A percentile compares a stretch with the other conserved stretches of the same genome.
phyloP scores from a whole-genome alignment of 92 coral and sea anemone genomes.

The Zoanthus sociatus region DNA sequence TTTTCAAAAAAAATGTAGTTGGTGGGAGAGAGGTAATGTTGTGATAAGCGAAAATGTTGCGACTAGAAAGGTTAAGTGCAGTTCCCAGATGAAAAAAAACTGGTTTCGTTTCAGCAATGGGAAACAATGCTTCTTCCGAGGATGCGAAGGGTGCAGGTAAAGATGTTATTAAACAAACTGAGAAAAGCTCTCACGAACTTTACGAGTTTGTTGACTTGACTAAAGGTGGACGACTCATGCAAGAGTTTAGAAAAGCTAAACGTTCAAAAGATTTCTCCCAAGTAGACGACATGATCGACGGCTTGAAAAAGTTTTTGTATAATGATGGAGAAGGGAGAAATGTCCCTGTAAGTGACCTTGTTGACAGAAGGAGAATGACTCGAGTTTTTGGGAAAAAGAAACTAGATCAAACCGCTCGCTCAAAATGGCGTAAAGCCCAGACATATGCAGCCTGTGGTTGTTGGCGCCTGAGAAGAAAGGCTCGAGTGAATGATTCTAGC shows the following conservation, averaged over 20 bases:
- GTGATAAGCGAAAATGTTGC: no score
- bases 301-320: conserved; percentile 66
- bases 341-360: conserved; percentile 63
- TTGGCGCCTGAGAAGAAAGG: not conserved
- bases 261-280: conserved; percentile 66
- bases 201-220: conserved; percentile 76
- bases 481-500: conserved; percentile 23
- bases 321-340: conserved; percentile 74
- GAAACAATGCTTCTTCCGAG: conserved; percentile 60
- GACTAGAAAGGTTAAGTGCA: no score
- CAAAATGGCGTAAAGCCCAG: conserved; percentile 28
- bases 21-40: no score
- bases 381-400: conserved; percentile 42
- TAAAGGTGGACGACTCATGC: conserved; percentile 79
- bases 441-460: conserved; percentile 10
- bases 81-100: not conserved
- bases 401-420: conserved; percentile 30
- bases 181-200: conserved; percentile 66
- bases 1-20: no score
- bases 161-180: conserved; percentile 87
- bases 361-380: conserved; percentile 55
- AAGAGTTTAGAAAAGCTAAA: conserved; percentile 74
- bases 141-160: conserved; percentile 84
- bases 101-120: conserved; percentile 27
- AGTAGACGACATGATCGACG: conserved; percentile 70